Base-by-base conservation (phyloP, 2,113 vertebrate genomes). In the Gnathonemus longibarbis region DNA sequence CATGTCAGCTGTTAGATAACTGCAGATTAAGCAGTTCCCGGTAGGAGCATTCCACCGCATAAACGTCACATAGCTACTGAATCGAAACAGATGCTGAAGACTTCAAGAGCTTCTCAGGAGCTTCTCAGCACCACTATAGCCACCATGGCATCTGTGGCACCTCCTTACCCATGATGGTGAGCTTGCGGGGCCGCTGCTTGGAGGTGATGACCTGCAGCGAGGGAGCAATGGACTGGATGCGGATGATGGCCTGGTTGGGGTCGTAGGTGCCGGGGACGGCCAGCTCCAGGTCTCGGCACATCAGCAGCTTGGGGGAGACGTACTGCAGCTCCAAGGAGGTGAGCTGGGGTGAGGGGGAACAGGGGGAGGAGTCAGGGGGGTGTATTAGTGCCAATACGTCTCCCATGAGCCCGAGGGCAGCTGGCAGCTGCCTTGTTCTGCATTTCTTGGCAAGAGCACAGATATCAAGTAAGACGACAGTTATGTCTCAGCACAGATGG, bases 131-230 rank as follows among this genome's bases (percentile, higher is more conserved):
- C 9, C 4, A 17, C 15, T 24, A 3, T 11, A 77, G 70, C 70
- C 31, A 19, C 35, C 70, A 8, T 10, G 13, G 15, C 1, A 35
- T 19, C n/a, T 35, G 17, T 19, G 31, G 31, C 13, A 19, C 15
- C 74, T 80, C 90, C 97, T 97, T 95, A 99, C 98, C 98, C 98
- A 99, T 99, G 88, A 99, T 95, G 0, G 98, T 99, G 92, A 99
- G 62, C 91, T 99, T 99, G 93, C 98, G 97, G 84, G 98, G 98
- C 87, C 98, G 94, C 96, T 99, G 98, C 92, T 99, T 99, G 93
- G 98, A 99, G 31, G 98, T 99, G 96, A 99, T 99, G 95, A 99
- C 98, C 94, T 99, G 98, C 93, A 99, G 95, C 0, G 98, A 99
- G 0, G 98, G 95, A 0, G 98, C 98, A 0, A 99, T 99, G 91